Conservation (phyloP, 2,113 vertebrate species). For the Vidua chalybeata region DNA sequence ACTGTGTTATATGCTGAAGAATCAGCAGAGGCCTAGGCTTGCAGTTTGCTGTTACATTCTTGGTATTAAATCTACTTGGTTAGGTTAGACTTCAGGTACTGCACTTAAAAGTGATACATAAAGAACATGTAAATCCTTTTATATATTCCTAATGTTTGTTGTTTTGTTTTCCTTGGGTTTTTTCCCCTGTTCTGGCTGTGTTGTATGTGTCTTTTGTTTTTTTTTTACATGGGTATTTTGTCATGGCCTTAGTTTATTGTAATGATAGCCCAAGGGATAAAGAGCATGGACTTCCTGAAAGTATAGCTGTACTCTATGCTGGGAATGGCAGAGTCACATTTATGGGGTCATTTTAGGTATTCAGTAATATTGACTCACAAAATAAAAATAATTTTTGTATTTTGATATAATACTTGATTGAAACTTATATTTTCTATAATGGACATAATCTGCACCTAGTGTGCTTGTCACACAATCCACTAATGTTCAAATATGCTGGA, state of each 20-base stretch:
- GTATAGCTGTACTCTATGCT: neutral
- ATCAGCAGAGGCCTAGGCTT: neutral
- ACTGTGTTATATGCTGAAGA: neutral
- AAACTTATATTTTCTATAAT: neutral
- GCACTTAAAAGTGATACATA: neutral
- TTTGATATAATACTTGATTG: neutral
- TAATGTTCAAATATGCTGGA: neutral
- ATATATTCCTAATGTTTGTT: neutral
- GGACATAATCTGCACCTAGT: neutral
- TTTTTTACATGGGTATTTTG: neutral
- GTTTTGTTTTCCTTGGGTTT: neutral
- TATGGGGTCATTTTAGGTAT: neutral
- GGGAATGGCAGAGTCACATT: neutral
- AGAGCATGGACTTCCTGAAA: neutral
- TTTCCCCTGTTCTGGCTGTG: neutral
- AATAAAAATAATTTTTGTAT: neutral
- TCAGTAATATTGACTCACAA: neutral
- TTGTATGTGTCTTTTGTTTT: neutral
- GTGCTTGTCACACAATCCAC: neutral
- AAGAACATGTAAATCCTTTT: neutral
- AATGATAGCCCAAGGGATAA: neutral
- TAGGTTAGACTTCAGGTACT: neutral
- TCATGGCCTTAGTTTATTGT: neutral
- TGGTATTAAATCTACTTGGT: neutral
- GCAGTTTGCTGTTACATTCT: neutral